Evolutionary conservation across 2,888 invertebrate genomes (phyloP).

Genomic region (Leptura quadrifasciata): DNA sequence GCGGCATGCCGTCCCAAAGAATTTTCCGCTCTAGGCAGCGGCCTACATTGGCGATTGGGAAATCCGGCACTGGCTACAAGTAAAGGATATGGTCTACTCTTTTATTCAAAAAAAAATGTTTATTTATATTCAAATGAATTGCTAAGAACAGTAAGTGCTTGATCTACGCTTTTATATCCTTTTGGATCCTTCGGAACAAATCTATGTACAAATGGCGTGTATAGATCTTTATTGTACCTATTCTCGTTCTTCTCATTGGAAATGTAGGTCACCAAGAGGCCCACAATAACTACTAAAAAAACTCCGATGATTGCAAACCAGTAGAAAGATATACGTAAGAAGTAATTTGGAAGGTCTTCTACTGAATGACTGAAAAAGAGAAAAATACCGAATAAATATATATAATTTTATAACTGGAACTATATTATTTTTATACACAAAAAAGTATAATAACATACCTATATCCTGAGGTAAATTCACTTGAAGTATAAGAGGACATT

Average conservation of each 20-base stretch:
- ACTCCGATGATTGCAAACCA: not conserved
- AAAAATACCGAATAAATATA: no score
- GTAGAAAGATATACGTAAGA: not conserved
- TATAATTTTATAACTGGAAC: no score
- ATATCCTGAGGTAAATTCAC: no score
- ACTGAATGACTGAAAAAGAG: no score
- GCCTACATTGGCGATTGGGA: no score
- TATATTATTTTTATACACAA: no score
- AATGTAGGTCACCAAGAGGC: not conserved
- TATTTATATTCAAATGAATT: not conserved
- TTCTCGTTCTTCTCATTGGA: not conserved
- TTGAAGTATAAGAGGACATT: no score
- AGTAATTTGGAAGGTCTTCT: not conserved
- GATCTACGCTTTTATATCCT: not conserved
- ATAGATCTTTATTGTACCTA: not conserved
- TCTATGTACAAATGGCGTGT: not conserved
- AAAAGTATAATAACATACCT: no score
- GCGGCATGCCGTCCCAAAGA: no score
- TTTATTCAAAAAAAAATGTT: not conserved
- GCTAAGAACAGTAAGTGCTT: not conserved
- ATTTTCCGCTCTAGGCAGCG: no score
- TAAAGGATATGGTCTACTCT: no score
- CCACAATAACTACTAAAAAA: not conserved
- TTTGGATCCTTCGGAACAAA: not conserved
- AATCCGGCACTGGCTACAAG: no score